These are phyloP conservation scores for Phalacrocorax carbo DNA, from an alignment of 2,113 vertebrate species.

Conservation along the genomic window DNA sequence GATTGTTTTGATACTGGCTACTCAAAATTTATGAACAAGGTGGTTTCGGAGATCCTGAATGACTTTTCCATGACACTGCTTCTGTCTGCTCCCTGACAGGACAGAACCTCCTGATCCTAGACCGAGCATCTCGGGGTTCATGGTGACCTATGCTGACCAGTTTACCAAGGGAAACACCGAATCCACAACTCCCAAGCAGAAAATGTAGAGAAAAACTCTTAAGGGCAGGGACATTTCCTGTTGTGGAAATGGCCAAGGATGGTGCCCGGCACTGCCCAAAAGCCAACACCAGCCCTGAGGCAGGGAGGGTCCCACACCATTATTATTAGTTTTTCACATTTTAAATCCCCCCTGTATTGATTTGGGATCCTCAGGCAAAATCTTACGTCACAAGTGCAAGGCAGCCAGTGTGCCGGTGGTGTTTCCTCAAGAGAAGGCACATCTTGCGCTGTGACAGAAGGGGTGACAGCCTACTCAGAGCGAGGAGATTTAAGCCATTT, in stretches of 20 bases:
- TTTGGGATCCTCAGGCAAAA: not conserved
- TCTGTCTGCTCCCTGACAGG: constrained; percentile 8
- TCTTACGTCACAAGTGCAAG: rapidly evolving
- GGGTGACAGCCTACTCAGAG: no score
- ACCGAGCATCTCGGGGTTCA: not conserved
- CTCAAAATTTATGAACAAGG: constrained; percentile 95
- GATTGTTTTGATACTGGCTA: not conserved
- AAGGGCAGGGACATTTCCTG: no score
- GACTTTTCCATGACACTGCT: constrained; percentile 94
- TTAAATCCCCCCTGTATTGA: not conserved
- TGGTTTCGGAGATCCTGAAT: constrained; percentile 95
- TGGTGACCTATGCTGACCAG: not conserved
- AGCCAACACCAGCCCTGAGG: not conserved
- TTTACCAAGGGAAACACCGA: not conserved
- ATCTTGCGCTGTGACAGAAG: not conserved
- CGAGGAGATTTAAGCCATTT: not conserved
- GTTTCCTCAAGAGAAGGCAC: not conserved
- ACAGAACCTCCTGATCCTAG: not conserved
- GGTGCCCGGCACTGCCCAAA: not conserved
- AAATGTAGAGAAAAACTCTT: not conserved
- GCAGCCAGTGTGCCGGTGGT: no score
- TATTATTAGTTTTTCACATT: no score
- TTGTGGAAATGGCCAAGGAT: not conserved
- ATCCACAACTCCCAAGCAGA: not conserved
- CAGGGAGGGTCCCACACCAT: rapidly evolving